These are phyloP conservation scores for Theodoxus fluviatilis DNA, from an alignment of 2,888 invertebrate species.

Conservation along the genomic window DNA sequence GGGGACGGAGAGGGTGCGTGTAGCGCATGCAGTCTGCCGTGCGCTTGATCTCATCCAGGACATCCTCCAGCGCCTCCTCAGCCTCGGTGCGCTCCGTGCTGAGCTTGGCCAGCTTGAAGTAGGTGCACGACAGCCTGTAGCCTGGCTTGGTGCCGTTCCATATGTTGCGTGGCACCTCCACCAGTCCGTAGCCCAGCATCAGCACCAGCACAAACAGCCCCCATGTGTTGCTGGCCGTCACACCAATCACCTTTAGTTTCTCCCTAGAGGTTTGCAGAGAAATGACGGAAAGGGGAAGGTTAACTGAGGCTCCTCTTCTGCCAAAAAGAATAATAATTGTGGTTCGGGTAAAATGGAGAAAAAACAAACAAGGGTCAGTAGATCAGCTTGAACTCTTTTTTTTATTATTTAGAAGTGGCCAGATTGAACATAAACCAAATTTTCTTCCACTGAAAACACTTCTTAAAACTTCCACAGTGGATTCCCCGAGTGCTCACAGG, in stretches of 20 bases:
- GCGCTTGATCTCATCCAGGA: slow-evolving; percentile 88
- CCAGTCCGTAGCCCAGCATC: slow-evolving; percentile 90
- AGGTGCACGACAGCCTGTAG: slow-evolving; percentile 83
- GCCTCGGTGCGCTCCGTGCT: slow-evolving; percentile 96
- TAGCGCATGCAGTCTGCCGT: slow-evolving; percentile 76
- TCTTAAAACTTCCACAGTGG: too few relatives aligned
- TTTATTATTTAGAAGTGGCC: background rate
- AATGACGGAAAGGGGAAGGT: background rate
- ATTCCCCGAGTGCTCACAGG: too few relatives aligned
- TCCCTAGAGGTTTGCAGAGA: slow-evolving; percentile 67
- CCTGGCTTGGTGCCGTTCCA: slow-evolving; percentile 91
- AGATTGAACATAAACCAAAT: too few relatives aligned
- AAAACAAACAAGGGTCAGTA: background rate
- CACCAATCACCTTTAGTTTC: slow-evolving; percentile 94
- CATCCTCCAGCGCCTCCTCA: slow-evolving; percentile 94
- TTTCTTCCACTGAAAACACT: too few relatives aligned
- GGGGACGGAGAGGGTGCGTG: slow-evolving; percentile 73
- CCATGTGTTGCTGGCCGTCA: slow-evolving; percentile 99
- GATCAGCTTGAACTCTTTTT: background rate
- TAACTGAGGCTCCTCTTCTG: background rate
- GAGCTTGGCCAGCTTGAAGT: slow-evolving; percentile 92
- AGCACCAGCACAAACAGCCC: slow-evolving; percentile 93
- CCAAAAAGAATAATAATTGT: slow-evolving; percentile 10
- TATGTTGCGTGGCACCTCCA: slow-evolving; percentile 86
- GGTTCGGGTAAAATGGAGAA: background rate